These are phyloP conservation scores for Aethes cnicana DNA, from an alignment of 2,888 invertebrate species.

Conservation along the genomic window DNA sequence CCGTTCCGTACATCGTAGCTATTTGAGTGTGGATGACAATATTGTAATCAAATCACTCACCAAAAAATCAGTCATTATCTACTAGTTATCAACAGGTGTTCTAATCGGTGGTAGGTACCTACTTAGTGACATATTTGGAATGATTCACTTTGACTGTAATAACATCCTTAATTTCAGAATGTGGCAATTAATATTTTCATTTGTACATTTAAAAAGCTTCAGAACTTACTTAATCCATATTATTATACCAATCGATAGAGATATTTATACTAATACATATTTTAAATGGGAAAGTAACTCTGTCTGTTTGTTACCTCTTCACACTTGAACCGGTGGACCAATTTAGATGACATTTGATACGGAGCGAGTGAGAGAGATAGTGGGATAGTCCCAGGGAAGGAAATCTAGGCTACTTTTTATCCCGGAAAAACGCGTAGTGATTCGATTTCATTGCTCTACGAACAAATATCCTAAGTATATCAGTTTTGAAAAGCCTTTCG, in stretches of 20 bases:
- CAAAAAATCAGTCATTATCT: not conserved
- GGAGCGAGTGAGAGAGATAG: too few species aligned
- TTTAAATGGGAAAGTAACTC: too few species aligned
- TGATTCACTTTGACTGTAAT: not conserved
- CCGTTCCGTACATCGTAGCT: not conserved
- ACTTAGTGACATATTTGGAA: not conserved
- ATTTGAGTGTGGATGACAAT: not conserved
- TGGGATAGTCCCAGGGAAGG: too few species aligned
- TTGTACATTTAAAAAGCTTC: too few species aligned
- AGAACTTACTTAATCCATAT: too few species aligned
- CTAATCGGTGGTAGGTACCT: constrained; percentile 3
- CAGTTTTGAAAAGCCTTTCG: not conserved
- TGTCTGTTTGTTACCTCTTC: too few species aligned
- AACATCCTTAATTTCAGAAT: not conserved
- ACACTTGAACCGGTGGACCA: too few species aligned
- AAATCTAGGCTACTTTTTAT: too few species aligned
- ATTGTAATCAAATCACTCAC: not conserved
- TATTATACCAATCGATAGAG: too few species aligned
- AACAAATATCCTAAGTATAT: not conserved
- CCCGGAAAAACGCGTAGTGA: not conserved
- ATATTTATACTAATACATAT: too few species aligned
- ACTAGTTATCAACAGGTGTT: constrained; percentile 15
- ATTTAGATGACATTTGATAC: too few species aligned
- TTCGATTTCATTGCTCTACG: not conserved
- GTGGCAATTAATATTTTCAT: too few species aligned